Percentiles rank a stretch among this genome's conserved stretches.
Evolutionary conservation across 2,888 invertebrate species (phyloP).

Genomic region (Hydriomena furcata): DNA sequence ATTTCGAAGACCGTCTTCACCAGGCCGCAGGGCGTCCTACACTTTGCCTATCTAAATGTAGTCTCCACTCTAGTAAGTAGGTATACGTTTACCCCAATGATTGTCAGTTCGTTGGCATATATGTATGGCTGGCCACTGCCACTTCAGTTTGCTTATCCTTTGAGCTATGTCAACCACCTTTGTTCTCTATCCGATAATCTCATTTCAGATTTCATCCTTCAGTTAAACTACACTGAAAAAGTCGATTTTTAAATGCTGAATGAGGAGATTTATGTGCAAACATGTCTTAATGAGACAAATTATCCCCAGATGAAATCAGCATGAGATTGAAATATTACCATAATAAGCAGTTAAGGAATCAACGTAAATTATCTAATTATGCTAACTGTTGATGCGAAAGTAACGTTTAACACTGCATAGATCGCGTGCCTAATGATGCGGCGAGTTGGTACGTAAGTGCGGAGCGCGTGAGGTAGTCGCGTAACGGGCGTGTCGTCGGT

Average conservation of each 20-base stretch:
- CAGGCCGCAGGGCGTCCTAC: too few species aligned
- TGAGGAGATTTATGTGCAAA: neutral
- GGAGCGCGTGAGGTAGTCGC: slow-evolving; percentile 25
- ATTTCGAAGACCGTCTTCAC: too few species aligned
- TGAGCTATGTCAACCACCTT: too few species aligned
- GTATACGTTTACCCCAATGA: too few species aligned
- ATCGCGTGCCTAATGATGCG: slow-evolving; percentile 34
- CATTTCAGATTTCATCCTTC: too few species aligned
- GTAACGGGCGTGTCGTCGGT: slow-evolving; percentile 37
- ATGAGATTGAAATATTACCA: slow-evolving; percentile 2
- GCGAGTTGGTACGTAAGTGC: slow-evolving; percentile 26
- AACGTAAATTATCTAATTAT: slow-evolving; percentile 8
- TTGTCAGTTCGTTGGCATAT: too few species aligned
- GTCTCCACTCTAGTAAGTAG: too few species aligned
- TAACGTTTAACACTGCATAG: slow-evolving; percentile 23
- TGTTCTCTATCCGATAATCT: too few species aligned
- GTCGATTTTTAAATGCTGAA: neutral
- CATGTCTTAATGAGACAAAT: neutral
- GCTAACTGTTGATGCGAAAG: slow-evolving; percentile 8
- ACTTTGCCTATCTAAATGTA: too few species aligned
- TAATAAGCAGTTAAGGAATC: slow-evolving; percentile 20
- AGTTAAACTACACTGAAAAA: too few species aligned
- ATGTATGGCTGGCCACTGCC: too few species aligned
- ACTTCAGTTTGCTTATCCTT: too few species aligned
- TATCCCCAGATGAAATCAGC: neutral